Conservation (phyloP, 2,797 vertebrate genomes). For the Chromobotia macracanthus region DNA sequence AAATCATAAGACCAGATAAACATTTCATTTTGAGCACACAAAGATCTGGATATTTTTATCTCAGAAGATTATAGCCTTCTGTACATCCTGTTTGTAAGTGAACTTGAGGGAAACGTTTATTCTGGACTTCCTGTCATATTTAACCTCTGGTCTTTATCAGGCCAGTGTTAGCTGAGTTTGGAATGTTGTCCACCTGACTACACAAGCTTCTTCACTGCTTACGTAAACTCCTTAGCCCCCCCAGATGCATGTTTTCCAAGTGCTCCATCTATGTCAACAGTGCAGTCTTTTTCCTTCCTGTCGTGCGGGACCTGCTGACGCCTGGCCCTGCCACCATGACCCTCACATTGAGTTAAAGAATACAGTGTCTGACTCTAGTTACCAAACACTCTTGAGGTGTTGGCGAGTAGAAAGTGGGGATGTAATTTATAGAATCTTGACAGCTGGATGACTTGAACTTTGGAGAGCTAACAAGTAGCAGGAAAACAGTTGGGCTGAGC, state of each 20-base stretch:
- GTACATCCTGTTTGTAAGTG: slow-evolving; percentile 41
- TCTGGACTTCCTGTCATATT: slow-evolving; percentile 62
- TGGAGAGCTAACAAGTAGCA: slow-evolving; percentile 44
- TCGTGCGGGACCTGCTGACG: slow-evolving; percentile 58
- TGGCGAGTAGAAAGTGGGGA: slow-evolving; percentile 51
- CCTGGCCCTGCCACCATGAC: slow-evolving; percentile 43
- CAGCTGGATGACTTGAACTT: slow-evolving; percentile 3
- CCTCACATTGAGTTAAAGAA: slow-evolving; percentile 60
- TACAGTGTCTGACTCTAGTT: slow-evolving; percentile 38
- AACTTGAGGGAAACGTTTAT: slow-evolving; percentile 44
- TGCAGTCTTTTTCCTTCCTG: slow-evolving; percentile 65
- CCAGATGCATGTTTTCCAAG: slow-evolving; percentile 45
- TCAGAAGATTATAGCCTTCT: slow-evolving; percentile 16
- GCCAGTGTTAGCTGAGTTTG: slow-evolving; percentile 45
- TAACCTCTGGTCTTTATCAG: slow-evolving; percentile 48
- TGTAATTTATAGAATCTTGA: slow-evolving; percentile 47
- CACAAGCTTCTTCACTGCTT: slow-evolving; percentile 61
- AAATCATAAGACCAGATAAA: slow-evolving; percentile 2
- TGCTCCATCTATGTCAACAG: slow-evolving; percentile 62
- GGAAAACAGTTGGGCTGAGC: too few species aligned
- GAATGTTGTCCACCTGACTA: slow-evolving; percentile 70
- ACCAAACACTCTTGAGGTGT: slow-evolving; percentile 36
- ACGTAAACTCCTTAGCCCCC: slow-evolving; percentile 42
- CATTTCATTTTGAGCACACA: slow-evolving; percentile 9
- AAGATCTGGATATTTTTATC: slow-evolving; percentile 49